Percentiles rank a stretch among this genome's conserved stretches.
These are phyloP conservation scores for Diploptera punctata DNA, from an alignment of 2,888 invertebrate species.

Conservation along the genomic window DNA sequence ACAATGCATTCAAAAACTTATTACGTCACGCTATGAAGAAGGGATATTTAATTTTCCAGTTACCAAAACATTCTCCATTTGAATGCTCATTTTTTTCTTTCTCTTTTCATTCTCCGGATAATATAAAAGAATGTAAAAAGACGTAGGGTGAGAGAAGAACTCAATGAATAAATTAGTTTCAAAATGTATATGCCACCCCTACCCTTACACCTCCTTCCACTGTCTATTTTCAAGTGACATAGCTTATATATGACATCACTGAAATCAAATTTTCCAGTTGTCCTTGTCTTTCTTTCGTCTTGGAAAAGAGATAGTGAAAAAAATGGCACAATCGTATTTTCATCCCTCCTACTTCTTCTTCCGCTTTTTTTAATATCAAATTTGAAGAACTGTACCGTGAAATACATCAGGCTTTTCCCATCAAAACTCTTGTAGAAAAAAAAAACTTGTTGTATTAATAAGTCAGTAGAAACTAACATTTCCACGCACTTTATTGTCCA, in stretches of 20 bases:
- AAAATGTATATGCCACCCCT: constrained; percentile 25
- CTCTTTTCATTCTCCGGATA: neutral
- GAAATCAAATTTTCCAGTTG: neutral
- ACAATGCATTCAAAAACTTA: too few species aligned
- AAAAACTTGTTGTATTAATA: too few species aligned
- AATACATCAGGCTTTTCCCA: neutral
- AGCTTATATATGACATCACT: constrained; percentile 1
- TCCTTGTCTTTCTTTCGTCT: neutral
- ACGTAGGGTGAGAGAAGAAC: neutral
- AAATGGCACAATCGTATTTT: constrained; percentile 5
- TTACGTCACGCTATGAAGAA: too few species aligned
- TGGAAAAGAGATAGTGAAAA: neutral
- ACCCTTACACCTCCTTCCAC: too few species aligned
- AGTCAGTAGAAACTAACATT: too few species aligned
- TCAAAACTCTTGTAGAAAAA: too few species aligned
- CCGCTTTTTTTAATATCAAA: too few species aligned
- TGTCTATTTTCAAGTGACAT: neutral
- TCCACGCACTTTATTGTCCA: too few species aligned
- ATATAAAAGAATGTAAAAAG: neutral
- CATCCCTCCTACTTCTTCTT: neutral
- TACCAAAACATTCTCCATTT: constrained; percentile 14
- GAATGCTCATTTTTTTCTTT: constrained; percentile 27
- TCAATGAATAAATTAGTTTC: constrained; percentile 35
- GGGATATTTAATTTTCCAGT: constrained; percentile 28
- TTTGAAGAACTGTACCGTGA: neutral